Evolutionary conservation across 2,888 invertebrate genomes (phyloP).

Genomic region (Chloroclystis v-ata): DNA sequence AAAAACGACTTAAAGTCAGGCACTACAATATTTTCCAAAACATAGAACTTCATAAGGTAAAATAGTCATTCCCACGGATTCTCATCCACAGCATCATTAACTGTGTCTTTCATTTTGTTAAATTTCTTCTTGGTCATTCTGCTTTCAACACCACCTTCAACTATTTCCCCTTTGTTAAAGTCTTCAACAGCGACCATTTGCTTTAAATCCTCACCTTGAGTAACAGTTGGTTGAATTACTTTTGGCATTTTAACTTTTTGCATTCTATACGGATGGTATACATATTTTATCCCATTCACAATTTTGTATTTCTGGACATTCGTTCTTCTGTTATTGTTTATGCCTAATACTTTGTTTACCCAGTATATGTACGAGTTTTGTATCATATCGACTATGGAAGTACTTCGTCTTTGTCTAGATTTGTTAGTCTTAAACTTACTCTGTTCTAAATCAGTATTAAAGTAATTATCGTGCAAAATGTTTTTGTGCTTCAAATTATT

Average conservation of each 20-base stretch:
- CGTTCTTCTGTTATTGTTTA: slow-evolving; percentile 41
- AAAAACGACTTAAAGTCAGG: slow-evolving; percentile 62
- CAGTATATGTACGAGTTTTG: slow-evolving; percentile 62
- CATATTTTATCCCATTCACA: slow-evolving; percentile 59
- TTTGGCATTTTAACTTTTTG: slow-evolving; percentile 48
- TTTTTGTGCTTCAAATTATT: no score
- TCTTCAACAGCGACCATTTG: slow-evolving; percentile 52
- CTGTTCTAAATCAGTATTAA: no score
- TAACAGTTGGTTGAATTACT: slow-evolving; percentile 32
- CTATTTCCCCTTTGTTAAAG: slow-evolving; percentile 66
- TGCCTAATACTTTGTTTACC: slow-evolving; percentile 51
- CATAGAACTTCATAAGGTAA: slow-evolving; percentile 65
- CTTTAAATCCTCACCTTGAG: slow-evolving; percentile 40
- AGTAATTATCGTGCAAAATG: no score
- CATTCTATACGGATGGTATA: slow-evolving; percentile 49
- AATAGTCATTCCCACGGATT: slow-evolving; percentile 75
- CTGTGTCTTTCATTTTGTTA: slow-evolving; percentile 52
- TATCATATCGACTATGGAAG: slow-evolving; percentile 51
- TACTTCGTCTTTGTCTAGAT: slow-evolving; percentile 52
- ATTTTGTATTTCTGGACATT: slow-evolving; percentile 50
- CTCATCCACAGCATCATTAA: slow-evolving; percentile 60
- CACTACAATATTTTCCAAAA: slow-evolving; percentile 59
- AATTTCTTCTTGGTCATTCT: slow-evolving; percentile 56
- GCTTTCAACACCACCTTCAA: slow-evolving; percentile 53
- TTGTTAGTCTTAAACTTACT: slow-evolving; percentile 35